Base-by-base conservation (phyloP, 2,888 invertebrate species). In the Steinernema hermaphroditum region DNA sequence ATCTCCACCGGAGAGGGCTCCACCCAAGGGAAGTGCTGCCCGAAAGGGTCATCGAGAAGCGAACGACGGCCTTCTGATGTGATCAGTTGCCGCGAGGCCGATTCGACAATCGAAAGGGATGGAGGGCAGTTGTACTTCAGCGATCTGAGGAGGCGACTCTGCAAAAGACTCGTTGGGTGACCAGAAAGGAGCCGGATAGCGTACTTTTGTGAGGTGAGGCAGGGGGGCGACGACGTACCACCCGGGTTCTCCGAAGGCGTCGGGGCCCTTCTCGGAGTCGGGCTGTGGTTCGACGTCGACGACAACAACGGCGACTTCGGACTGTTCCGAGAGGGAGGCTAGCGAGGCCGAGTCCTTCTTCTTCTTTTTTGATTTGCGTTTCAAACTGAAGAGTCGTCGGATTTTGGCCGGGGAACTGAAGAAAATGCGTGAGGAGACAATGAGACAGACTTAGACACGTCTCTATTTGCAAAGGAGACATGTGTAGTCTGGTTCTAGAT, bases 361-460 rank as follows among this genome's bases (percentile, higher is more conserved):
- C 57, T 44, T 57, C 41, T 70, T 74, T 34, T 75, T 75, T 16
- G 54, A 75, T 68, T 81, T 81, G 71, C 76, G 75, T 54, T 77
- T 77, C 44, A 81, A 54, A 14, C 81, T 77, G 69, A 82, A 82
- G 37, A 82, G 73, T 0, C 79, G 77, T 46, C 80, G 78, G 22
- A 82, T 69, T 50, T 80, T 79, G 2, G 81, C 77, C 24, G 81
- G 82, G 14, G 81, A 81, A 50, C 82, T 82, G 71, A 74, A 77
- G 72, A 24, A 37, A 4, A 37, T 37, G 4, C 37, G n/a, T n/a
- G n/a, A n/a, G n/a, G n/a, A n/a, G n/a, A n/a, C n/a, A n/a, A n/a
- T n/a, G 24, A 34, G 29, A n/a, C 27, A 70, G 37, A 37, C 37
- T 4, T 37, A 4, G 4, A 37, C 6, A 37, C 12, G 37, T 37